A percentile compares a stretch with the other conserved stretches of the same genome.
phyloP scores from a whole-genome alignment of 1,140 invertebrate genomes.

The Eurosta solidaginis region DNA sequence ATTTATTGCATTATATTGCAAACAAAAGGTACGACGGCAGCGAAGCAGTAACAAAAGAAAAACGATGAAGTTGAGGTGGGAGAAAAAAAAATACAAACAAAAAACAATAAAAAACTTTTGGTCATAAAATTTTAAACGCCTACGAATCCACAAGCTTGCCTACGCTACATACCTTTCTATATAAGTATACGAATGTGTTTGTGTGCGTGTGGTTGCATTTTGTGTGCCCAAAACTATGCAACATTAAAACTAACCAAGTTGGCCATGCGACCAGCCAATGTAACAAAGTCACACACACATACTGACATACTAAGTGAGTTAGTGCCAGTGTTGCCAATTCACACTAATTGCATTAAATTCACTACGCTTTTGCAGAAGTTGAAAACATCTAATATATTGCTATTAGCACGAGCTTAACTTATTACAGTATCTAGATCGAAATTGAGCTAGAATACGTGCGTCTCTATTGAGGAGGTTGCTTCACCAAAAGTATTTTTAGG shows the following conservation, averaged over 20 bases:
- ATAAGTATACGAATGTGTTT: not conserved
- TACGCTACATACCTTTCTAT: not conserved
- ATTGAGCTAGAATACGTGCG: no score
- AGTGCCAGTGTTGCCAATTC: no score
- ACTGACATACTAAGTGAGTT: no score
- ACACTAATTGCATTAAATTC: no score
- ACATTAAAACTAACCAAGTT: conserved; percentile 18
- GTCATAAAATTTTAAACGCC: conserved; percentile 26
- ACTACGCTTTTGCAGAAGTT: not conserved
- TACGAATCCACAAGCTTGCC: not conserved
- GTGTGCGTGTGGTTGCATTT: not conserved
- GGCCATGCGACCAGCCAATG: not conserved
- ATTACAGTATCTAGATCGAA: no score
- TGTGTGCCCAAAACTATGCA: conserved; percentile 17
- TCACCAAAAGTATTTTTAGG: no score
- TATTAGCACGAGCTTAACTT: no score
- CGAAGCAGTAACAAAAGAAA: not conserved
- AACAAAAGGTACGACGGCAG: not conserved
- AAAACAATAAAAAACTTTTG: conserved; percentile 20
- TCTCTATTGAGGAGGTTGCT: no score
- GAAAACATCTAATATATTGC: no score
- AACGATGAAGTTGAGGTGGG: not conserved
- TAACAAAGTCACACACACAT: not conserved
- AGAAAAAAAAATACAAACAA: no score
- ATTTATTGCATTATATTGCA: not conserved